Evolutionary conservation across 2,797 vertebrate species (phyloP), one percentile per base, ranked within the genome.

Genomic region (Cyclura pinguis): DNA sequence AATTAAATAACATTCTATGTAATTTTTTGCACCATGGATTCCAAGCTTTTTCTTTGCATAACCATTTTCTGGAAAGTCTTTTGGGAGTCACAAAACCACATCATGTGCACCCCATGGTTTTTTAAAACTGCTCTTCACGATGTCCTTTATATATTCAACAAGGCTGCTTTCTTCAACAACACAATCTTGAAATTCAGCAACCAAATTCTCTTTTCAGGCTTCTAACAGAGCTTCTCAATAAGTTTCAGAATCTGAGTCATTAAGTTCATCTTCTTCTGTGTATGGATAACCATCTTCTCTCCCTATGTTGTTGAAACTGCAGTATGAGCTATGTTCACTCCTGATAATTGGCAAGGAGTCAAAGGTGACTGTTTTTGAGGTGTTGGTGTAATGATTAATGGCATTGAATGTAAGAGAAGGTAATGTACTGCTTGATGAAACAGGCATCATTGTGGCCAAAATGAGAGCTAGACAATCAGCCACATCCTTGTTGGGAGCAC

Each of bases 371-470:
- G 98, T 99, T 97, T 99, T 99, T 93, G 98, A 98, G 97, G 98
- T 97, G 98, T 98, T 98, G 96, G 98, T 98, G 95, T 98, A 99
- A 97, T 99, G 99, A 96, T 99, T 99, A 97, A 99, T 98, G 97
- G 98, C 98, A 97, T 97, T 98, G 97, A 99, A 99, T 3, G 98
- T 97, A 94, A 98, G 96, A 94, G 98, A 96, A 94, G 98, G 98
- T 88, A 98, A 96, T 1, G 97, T 97, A 94, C 98, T 97, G 96
- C 98, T 98, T 9, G 99, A 98, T 62, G 99, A 99, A 92, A 99
- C 98, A 93, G 99, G 99, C 98, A 99, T 99, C 99, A 99, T 99
- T 92, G 98, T 99, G 97, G 99, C 98, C 97, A 99, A 97, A 96
- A 99, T 99, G 92, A 99, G 99, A 50, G 99, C 99, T 20, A 99